A percentile compares a stretch with the other conserved stretches of the same genome.
These are phyloP conservation scores for Numida meleagris DNA, from an alignment of 2,113 vertebrate genomes.

Conservation along the genomic window DNA sequence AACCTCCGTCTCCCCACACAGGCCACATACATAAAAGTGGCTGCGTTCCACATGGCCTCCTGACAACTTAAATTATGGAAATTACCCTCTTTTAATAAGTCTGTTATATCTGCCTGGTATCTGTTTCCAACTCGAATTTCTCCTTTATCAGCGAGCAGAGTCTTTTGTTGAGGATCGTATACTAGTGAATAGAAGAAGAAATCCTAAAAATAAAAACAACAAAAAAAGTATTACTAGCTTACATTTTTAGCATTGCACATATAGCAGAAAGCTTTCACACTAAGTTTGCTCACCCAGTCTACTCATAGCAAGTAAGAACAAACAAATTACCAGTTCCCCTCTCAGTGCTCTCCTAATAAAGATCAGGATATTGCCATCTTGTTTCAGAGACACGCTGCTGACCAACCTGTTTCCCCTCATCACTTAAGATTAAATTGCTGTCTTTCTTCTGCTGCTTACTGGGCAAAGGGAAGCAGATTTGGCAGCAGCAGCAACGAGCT, in stretches of 20 bases:
- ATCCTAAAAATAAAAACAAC: conserved; percentile 81
- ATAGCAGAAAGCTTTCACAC: neutral
- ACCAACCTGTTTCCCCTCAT: neutral
- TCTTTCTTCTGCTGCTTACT: neutral
- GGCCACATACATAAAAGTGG: neutral
- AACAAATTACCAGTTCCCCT: neutral
- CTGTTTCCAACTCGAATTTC: conserved; percentile 97
- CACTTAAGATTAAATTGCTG: neutral
- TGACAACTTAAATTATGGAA: neutral
- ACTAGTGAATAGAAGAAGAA: conserved; percentile 99
- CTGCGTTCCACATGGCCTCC: neutral
- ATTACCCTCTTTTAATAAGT: conserved; percentile 91
- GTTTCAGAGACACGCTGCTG: neutral
- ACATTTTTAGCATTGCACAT: neutral
- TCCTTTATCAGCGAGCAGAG: conserved; percentile 95
- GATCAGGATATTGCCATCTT: no score
- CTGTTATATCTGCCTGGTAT: conserved; percentile 97
- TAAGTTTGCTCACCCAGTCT: neutral
- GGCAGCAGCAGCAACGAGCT: neutral
- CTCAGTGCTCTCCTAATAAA: no score
- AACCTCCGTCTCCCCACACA: neutral
- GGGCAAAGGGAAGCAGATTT: neutral
- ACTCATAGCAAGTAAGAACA: neutral
- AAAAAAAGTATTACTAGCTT: conserved; percentile 16
- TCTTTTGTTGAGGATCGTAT: conserved; percentile 98